phyloP scores from a whole-genome alignment of 2,888 invertebrate genomes.

The Lochmaea capreae region DNA sequence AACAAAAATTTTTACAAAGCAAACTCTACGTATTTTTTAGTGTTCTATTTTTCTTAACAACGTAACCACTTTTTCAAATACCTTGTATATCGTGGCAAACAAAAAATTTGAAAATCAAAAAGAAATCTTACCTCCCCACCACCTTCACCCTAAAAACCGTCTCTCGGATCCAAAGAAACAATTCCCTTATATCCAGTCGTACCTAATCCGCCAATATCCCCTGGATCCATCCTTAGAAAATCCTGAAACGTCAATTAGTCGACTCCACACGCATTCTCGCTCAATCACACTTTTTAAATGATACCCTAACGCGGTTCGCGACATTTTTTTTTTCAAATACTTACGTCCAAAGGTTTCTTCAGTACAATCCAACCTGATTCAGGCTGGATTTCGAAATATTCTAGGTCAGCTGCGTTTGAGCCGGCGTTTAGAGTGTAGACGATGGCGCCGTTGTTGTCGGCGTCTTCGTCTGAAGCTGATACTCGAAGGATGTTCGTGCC shows the following conservation, averaged over 20 bases:
- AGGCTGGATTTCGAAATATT: conserved; percentile 96
- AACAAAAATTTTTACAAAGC: too few relatives aligned
- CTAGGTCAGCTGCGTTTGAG: conserved; percentile 88
- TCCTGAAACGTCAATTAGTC: conserved; percentile 50
- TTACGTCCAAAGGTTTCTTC: conserved; percentile 96
- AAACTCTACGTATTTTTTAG: too few relatives aligned
- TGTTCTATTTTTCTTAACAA: too few relatives aligned
- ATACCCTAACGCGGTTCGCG: conserved; percentile 32
- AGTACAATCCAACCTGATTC: conserved; percentile 98
- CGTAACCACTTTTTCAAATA: too few relatives aligned
- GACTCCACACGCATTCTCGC: conserved; percentile 26
- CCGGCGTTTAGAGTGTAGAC: conserved; percentile 91
- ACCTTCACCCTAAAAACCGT: not conserved
- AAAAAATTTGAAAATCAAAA: too few relatives aligned
- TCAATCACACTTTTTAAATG: conserved; percentile 28
- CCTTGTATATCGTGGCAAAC: too few relatives aligned
- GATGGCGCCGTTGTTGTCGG: conserved; percentile 96
- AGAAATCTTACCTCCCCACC: not conserved
- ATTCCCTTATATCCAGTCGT: conserved; percentile 58
- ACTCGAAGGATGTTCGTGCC: conserved; percentile 94
- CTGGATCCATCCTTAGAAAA: conserved; percentile 28
- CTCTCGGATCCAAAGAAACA: not conserved
- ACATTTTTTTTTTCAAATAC: conserved; percentile 67
- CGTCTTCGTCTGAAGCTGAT: conserved; percentile 96
- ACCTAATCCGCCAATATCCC: conserved; percentile 55